Base-by-base conservation (phyloP, 2,797 vertebrate genomes). In the Lindbergichthys nudifrons region DNA sequence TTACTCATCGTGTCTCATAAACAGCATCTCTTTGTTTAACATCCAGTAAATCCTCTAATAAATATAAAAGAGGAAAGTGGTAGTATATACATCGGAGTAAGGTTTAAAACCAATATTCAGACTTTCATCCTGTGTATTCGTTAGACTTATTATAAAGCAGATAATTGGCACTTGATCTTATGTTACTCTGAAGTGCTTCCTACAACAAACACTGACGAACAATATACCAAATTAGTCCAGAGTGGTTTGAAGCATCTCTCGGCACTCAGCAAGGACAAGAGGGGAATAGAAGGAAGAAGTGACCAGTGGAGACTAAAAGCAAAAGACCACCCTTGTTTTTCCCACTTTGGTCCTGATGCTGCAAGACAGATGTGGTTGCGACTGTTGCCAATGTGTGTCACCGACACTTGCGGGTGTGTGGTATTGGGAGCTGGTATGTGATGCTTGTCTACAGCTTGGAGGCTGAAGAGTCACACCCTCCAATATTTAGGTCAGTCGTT, bases 1-100 rank as follows among this genome's bases (percentile, higher is more conserved):
- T 86, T 83, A 77, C 75, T 77, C 77, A 59, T 42, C 5, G 9
- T 19, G 30, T 81, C 79, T 79, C 78, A 74, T 86, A 85, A 88
- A 89, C 26, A 63, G 70, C 73, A 36, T 70, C 61, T 56, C 72
- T 66, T 77, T 10, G 75, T 83, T 83, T 77, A 79, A 70, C 50
- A 76, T 76, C 71, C 75, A 39, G 60, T 72, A 70, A 83, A 77
- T 18, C 11, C 4, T 43, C 39, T 61, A 69, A 66, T 74, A 71
- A 82, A 85, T 47, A 73, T 53, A 75, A 78, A 78, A 39, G 15
- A 10, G 16, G 19, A 63, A 73, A 65, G 59, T 21, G 61, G 53
- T 13, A 23, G 52, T 60, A 58, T 16, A 68, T 61, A 65, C 5
- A 12, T 46, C 53, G 52, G 66, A 14, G 21, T 21, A 18, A 39